These are phyloP conservation scores for Isaurus tuberculatus DNA, from an alignment of 92 coral and sea anemone genomes.

Conservation along the genomic window DNA sequence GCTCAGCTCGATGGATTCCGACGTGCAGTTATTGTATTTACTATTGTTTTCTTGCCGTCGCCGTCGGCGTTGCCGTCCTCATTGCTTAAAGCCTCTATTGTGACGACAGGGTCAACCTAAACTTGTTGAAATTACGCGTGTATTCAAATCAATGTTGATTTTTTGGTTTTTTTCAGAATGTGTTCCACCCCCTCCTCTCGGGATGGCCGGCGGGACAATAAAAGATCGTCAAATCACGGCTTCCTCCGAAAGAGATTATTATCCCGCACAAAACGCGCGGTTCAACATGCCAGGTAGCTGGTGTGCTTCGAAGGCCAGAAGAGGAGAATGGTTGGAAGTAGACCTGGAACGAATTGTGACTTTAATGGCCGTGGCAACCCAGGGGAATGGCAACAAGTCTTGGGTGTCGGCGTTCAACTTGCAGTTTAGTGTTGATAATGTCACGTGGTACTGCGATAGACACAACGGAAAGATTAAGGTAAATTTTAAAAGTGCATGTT, in stretches of 20 bases:
- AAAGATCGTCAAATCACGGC: conserved; percentile 53
- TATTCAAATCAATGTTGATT: too few species aligned
- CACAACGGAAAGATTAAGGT: conserved; percentile 71
- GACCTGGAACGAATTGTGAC: conserved; percentile 64
- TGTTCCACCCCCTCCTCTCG: conserved; percentile 61
- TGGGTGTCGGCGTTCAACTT: conserved; percentile 71
- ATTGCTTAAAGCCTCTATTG: too few species aligned
- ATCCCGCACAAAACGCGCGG: conserved; percentile 60
- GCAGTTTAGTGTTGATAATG: conserved; percentile 67
- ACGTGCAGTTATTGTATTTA: too few species aligned
- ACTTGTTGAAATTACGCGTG: too few species aligned
- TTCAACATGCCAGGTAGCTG: conserved; percentile 58
- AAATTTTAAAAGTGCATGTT: neutral
- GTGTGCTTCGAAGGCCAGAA: conserved; percentile 64
- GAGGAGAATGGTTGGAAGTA: conserved; percentile 77
- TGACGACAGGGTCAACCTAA: too few species aligned
- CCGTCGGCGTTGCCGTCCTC: too few species aligned
- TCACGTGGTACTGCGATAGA: conserved; percentile 82
- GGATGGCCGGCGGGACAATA: conserved; percentile 57
- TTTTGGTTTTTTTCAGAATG: conserved; percentile 46
- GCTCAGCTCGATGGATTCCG: too few species aligned
- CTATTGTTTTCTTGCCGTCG: too few species aligned
- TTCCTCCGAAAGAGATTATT: conserved; percentile 49
- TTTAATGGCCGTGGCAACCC: conserved; percentile 73
- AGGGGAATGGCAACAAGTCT: conserved; percentile 63